Evolutionary conservation across 2,113 vertebrate species (phyloP).

Genomic region (Melanerpes aurifrons): DNA sequence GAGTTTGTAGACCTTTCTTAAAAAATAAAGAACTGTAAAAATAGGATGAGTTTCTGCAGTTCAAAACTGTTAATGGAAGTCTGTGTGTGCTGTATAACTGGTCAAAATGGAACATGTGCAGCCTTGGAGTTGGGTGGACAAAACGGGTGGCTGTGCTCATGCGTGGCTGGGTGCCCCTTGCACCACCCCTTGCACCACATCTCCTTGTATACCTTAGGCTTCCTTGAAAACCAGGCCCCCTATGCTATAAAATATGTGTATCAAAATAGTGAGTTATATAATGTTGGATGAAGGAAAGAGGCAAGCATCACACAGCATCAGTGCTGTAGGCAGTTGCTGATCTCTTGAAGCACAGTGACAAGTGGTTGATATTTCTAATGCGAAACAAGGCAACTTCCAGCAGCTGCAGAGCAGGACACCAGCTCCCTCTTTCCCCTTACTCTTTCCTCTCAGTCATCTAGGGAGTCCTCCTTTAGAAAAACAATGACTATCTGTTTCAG

Average conservation of each 20-base stretch:
- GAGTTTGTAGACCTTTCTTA: background rate
- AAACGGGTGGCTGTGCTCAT: background rate
- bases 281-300: background rate
- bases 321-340: background rate
- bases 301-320: fast-evolving
- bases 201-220: background rate
- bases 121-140: background rate
- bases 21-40: background rate
- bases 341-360: background rate
- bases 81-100: background rate
- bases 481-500: background rate
- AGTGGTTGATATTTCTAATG: background rate
- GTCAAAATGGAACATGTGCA: background rate
- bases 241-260: background rate
- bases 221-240: background rate
- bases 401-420: background rate
- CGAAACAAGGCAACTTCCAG: background rate
- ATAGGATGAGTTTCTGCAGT: background rate
- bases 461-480: background rate
- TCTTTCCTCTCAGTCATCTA: background rate
- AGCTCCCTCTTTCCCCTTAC: background rate
- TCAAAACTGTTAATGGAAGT: background rate
- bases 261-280: background rate
- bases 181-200: background rate
- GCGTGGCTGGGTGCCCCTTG: fast-evolving